Base-by-base conservation (phyloP, 2,888 invertebrate genomes). In the Fragum whitleyi region DNA sequence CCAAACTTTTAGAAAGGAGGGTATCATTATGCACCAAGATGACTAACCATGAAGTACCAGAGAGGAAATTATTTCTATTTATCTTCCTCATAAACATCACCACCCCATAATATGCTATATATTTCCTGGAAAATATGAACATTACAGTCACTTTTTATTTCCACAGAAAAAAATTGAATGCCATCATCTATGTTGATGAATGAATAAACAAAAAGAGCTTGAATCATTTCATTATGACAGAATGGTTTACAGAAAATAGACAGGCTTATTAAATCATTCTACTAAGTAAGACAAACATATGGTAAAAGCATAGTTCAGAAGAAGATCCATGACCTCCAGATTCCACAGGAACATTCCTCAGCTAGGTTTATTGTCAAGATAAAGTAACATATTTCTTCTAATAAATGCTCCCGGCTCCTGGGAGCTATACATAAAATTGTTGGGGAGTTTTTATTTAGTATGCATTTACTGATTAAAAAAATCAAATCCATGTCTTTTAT, bases 71-170 rank as follows among this genome's bases (percentile, higher is more conserved):
- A 47, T 47, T 47, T 47, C n/a, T 47, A 47, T 47, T 47, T 47
- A 47, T 47, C 47, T 47, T 47, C n/a, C 47, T 9, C 47, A 47
- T 47, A 47, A 47, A 47, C 47, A 47, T 5, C 47, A 47, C 19
- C 47, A 47, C 47, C 47, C 47, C 47, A 47, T 47, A 19, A 47
- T 47, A 47, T 47, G 5, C 47, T 47, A 9, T 47, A 47, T 57
- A 23, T 57, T 57, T 57, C 57, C 57, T 23, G 57, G 57, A 57
- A 57, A 57, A 57, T 57, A 57, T 57, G 11, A 57, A 57, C 57
- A 57, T 57, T 57, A 57, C 57, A 26, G 57, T 57, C 57, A 19
- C 23, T 57, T 57, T n/a, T 57, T 57, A 57, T 57, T 57, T 57
- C 57, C 47, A 3, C n/a, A 47, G n/a, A 16, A 47, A 47, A 47